phyloP scores from a whole-genome alignment of 2,888 invertebrate species.

The Papilio demoleus region DNA sequence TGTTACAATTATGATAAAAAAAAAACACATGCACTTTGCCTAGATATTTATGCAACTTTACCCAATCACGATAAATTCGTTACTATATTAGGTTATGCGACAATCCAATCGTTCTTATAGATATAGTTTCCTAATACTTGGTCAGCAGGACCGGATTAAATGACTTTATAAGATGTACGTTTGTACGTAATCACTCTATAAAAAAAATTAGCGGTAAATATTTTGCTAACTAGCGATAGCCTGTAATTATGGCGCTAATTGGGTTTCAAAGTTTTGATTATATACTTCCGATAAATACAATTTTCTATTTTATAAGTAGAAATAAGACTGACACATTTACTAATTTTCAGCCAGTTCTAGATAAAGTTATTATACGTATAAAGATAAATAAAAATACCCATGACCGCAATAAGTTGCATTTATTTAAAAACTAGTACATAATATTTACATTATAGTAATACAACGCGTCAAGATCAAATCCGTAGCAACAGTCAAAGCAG shows the following conservation, averaged over 20 bases:
- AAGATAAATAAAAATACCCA: conserved; percentile 46
- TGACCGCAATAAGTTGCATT: conserved; percentile 73
- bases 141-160: conserved; percentile 32
- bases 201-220: conserved; percentile 9
- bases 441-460: conserved; percentile 80
- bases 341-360: too few relatives aligned
- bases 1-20: conserved; percentile 32
- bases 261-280: neutral
- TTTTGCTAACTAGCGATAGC: neutral
- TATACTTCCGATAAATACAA: neutral
- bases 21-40: conserved; percentile 22
- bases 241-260: neutral
- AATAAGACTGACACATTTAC: too few relatives aligned
- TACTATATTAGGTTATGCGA: conserved; percentile 15
- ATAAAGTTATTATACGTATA: conserved; percentile 32
- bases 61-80: conserved; percentile 7
- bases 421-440: conserved; percentile 70
- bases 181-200: conserved; percentile 17
- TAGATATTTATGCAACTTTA: conserved; percentile 23
- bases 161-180: conserved; percentile 35
- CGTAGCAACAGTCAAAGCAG: conserved; percentile 81
- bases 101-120: conserved; percentile 18
- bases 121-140: conserved; percentile 38
- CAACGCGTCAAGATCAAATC: conserved; percentile 81
- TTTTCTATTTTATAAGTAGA: too few relatives aligned